These are phyloP conservation scores for Pelosia muscerda DNA, from an alignment of 2,888 invertebrate genomes.

Conservation along the genomic window DNA sequence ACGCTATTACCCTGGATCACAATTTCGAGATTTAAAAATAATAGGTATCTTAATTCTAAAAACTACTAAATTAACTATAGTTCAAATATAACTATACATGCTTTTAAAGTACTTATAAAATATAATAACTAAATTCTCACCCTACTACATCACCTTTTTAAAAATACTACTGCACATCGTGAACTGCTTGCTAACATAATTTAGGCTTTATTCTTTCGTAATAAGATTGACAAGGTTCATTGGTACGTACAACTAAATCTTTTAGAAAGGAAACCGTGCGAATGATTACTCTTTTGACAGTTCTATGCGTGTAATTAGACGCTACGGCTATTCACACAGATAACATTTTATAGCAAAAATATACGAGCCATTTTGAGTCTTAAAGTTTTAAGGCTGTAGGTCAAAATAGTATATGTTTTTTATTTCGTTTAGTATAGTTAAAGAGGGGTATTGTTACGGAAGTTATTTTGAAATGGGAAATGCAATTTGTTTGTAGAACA, in stretches of 20 bases:
- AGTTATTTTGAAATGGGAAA: conserved; percentile 45
- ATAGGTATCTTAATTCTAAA: no score
- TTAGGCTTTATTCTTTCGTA: conserved; percentile 27
- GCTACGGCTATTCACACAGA: conserved; percentile 45
- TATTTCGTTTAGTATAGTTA: conserved; percentile 20
- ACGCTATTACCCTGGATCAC: no score
- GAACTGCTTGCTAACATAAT: conserved; percentile 25
- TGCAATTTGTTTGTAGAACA: conserved; percentile 33
- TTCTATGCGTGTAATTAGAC: conserved; percentile 60
- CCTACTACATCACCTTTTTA: conserved; percentile 47
- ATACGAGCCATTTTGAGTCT: conserved; percentile 12
- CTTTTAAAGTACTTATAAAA: not conserved
- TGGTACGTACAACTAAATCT: conserved; percentile 17
- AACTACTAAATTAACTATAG: no score
- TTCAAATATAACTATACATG: no score
- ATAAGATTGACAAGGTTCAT: conserved; percentile 20
- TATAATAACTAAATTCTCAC: conserved; percentile 34
- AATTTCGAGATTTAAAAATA: no score
- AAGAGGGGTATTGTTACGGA: conserved; percentile 41
- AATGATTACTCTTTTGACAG: conserved; percentile 71
- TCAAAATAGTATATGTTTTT: conserved; percentile 9
- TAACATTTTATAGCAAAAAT: conserved; percentile 12
- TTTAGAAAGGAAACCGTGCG: conserved; percentile 70
- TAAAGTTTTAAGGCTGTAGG: fast-evolving
- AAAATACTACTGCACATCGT: conserved; percentile 44